phyloP scores from a whole-genome alignment of 2,797 vertebrate genomes.

The Coluber constrictor region DNA sequence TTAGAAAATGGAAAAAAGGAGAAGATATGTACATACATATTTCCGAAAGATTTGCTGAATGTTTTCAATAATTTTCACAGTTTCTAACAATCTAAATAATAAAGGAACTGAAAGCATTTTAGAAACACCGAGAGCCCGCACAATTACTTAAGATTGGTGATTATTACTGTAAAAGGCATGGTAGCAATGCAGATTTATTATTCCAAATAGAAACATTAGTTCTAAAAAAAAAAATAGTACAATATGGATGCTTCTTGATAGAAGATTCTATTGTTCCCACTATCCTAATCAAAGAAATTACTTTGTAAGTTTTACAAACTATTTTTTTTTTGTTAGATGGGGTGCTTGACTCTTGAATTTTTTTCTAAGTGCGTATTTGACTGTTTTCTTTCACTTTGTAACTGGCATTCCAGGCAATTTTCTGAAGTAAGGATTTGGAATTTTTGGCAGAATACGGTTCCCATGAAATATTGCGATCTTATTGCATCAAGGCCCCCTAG shows the following conservation, averaged over 20 bases:
- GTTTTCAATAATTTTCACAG: constrained; percentile 12
- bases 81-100: constrained; percentile 35
- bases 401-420: not conserved
- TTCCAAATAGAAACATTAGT: not conserved
- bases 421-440: not conserved
- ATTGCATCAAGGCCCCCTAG: not conserved
- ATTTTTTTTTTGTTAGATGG: not conserved
- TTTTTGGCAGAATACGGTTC: not conserved
- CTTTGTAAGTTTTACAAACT: not conserved
- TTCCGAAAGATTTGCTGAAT: not conserved
- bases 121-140: constrained; percentile 18
- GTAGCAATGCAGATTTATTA: not conserved
- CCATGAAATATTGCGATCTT: not conserved
- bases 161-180: constrained; percentile 1
- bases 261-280: not conserved
- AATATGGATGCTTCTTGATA: not conserved
- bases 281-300: not conserved
- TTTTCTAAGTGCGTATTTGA: not conserved
- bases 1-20: not conserved
- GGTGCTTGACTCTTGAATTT: not conserved
- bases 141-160: not conserved
- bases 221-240: not conserved
- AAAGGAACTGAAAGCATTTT: not conserved
- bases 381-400: not conserved
- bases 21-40: not conserved